Evolutionary conservation across 2,113 vertebrate species (phyloP), one percentile per base, ranked within the genome.

Genomic region (Corythoichthys haematopterus): DNA sequence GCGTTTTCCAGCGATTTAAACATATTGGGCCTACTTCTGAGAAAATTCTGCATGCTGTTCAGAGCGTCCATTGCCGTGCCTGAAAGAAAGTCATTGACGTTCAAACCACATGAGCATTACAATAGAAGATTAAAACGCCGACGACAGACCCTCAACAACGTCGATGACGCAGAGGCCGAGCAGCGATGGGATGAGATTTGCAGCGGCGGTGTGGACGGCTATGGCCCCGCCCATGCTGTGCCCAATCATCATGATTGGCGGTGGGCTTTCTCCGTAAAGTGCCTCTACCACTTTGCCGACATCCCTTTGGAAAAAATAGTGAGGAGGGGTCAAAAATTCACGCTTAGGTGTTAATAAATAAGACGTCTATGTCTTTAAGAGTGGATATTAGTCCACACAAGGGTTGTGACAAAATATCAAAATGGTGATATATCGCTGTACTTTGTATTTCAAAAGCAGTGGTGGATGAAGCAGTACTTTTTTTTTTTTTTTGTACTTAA

Each of bases 1-100:
- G 97, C 97, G 60, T 94, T 97, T 87, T 99, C 97, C 73, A 98
- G 84, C 6, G 97, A 99, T 85, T 94, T 98, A 88, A 99, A 99
- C 0, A 95, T 95, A 91, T 98, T 99, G 75, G 97, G 97, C 65
- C 97, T 95, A 90, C 96, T 94, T 78, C 97, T 93, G 59, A 99
- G 92, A 90, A 99, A 99, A 86, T 97, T 99, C 91, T 99, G 97
- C 97, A 98, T 98, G 86, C 97, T 98, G 88, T 98, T 98, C 78
- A 99, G 87, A 3, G 97, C 97, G 81, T 99, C 97, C 97, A 99
- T 98, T 66, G 97, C 97, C 60, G 97, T 99, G 9, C 97, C 97
- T 99, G 72, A 61, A 85, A 13, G 36, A 45, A 69, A 57, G 13
- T 0, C 57, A 56, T 37, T 15, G 7, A 11, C 6, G 33, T n/a